A percentile compares a stretch with the other conserved stretches of the same genome.
Evolutionary conservation across 2,113 vertebrate species (phyloP).

Genomic region (Mormoops blainvillei): DNA sequence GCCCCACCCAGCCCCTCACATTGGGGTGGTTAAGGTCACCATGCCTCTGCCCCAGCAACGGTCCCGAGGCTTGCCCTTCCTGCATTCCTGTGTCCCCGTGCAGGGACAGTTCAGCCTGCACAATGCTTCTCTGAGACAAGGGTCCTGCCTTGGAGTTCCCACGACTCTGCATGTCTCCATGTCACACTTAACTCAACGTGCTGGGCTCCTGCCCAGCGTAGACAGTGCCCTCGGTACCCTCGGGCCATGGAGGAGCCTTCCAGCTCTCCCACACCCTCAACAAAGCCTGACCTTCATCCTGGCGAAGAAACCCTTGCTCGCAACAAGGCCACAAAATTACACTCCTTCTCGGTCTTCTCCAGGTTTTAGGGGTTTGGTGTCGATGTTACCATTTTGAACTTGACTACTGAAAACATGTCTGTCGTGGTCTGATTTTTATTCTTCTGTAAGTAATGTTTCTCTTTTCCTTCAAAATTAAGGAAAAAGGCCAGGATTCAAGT

Average conservation of each 20-base stretch:
- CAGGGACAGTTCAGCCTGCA: rapidly evolving
- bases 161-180: rapidly evolving
- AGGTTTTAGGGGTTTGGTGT: neutral
- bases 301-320: neutral
- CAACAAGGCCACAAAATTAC: neutral
- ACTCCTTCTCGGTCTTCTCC: neutral
- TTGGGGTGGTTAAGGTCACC: rapidly evolving
- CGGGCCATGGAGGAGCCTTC: rapidly evolving
- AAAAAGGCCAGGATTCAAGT: too few species aligned
- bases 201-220: neutral
- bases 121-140: rapidly evolving
- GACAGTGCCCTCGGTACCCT: neutral
- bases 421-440: neutral
- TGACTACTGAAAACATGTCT: neutral
- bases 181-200: neutral
- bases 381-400: neutral
- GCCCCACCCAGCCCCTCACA: neutral
- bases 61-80: neutral
- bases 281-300: neutral
- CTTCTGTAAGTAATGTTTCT: neutral
- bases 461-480: neutral
- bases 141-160: neutral
- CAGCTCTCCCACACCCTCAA: neutral
- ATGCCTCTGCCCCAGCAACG: neutral
- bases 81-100: neutral